Conservation (phyloP, 2,797 vertebrate species). For the Danio aesculapii region DNA sequence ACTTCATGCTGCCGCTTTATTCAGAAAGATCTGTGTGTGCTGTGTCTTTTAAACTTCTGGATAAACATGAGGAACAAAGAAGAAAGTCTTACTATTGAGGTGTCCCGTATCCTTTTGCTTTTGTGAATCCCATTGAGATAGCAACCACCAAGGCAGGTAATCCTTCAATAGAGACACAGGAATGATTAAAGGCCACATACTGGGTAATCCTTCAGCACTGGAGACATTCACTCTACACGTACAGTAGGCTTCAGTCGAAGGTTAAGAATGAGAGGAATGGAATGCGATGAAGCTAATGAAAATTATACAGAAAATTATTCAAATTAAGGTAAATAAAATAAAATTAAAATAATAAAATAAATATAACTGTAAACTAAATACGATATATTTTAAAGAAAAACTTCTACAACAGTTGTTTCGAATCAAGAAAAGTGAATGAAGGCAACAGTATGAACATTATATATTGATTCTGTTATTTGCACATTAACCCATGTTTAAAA, state of each 20-base stretch:
- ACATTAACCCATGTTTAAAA: too few species aligned
- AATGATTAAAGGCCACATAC: slow-evolving; percentile 48
- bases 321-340: too few species aligned
- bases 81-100: slow-evolving; percentile 92
- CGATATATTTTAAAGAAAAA: too few species aligned
- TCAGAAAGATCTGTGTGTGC: background rate
- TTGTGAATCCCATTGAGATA: slow-evolving; percentile 99
- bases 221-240: slow-evolving; percentile 1
- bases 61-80: background rate
- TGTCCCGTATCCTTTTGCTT: slow-evolving; percentile 99
- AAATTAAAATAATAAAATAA: too few species aligned
- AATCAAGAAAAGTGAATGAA: too few species aligned
- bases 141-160: slow-evolving; percentile 98
- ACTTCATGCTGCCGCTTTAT: slow-evolving; percentile 34
- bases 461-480: too few species aligned
- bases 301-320: too few species aligned
- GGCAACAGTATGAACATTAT: too few species aligned
- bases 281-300: background rate
- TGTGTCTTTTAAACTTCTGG: background rate
- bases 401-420: too few species aligned
- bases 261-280: background rate
- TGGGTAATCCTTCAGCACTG: slow-evolving; percentile 4
- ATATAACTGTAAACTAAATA: too few species aligned
- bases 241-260: background rate
- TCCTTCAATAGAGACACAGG: slow-evolving; percentile 81